Percentiles rank a stretch among this genome's conserved stretches.
phyloP scores from a whole-genome alignment of 1,140 invertebrate genomes.

The Notospermus geniculatus region DNA sequence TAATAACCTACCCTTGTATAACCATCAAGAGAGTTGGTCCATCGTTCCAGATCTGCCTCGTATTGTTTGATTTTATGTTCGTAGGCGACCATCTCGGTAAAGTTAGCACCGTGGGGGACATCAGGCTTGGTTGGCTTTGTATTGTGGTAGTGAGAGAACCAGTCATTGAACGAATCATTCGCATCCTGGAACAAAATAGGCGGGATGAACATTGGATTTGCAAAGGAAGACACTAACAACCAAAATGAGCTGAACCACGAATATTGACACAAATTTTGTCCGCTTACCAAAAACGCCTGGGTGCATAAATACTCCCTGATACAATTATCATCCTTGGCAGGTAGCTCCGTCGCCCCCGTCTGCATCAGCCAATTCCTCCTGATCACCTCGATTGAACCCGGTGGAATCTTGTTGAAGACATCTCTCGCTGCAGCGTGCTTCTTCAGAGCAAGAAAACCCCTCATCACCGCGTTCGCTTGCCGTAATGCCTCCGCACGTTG shows the following conservation, averaged over 20 bases:
- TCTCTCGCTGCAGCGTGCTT: conserved; percentile 67
- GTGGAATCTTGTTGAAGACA: conserved; percentile 66
- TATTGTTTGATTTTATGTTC: conserved; percentile 79
- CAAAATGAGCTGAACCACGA: conserved; percentile 27
- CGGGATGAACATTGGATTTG: too few species aligned
- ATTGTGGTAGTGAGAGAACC: conserved; percentile 81
- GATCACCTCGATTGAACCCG: conserved; percentile 66
- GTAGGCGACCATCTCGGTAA: conserved; percentile 83
- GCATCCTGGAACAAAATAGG: conserved; percentile 62
- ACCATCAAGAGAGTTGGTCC: conserved; percentile 67
- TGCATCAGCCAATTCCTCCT: conserved; percentile 56
- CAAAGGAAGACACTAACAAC: not conserved
- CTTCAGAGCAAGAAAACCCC: conserved; percentile 64
- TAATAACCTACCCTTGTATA: conserved; percentile 66
- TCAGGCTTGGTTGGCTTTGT: conserved; percentile 65
- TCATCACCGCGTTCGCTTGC: conserved; percentile 85
- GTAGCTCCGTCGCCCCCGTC: conserved; percentile 49
- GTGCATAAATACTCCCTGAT: conserved; percentile 60
- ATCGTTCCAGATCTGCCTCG: conserved; percentile 72
- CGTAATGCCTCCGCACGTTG: conserved; percentile 78
- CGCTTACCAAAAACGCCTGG: conserved; percentile 57
- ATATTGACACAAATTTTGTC: too few species aligned
- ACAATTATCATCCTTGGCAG: conserved; percentile 53
- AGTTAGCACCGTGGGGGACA: conserved; percentile 62
- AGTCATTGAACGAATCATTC: conserved; percentile 81